Base-by-base conservation (phyloP, 2,888 invertebrate genomes). In the Strigamia crassipes region DNA sequence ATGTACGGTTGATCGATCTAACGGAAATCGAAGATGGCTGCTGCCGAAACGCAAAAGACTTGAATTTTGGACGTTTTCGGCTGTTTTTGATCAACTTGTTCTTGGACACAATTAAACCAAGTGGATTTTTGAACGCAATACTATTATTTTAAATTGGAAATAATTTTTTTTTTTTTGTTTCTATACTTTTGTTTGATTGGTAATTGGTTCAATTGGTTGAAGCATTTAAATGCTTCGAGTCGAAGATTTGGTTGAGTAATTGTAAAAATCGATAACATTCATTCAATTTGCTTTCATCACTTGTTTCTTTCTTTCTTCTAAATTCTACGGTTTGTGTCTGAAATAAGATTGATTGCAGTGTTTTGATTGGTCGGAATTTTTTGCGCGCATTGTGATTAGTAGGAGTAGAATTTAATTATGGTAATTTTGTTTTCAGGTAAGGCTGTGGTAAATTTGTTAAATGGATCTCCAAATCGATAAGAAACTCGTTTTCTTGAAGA, bases 381-480 rank as follows among this genome's bases (percentile, higher is more conserved):
- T 73, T 73, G 73, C 15, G 13, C 73, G 23, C 31, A 27, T 27
- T n/a, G 73, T 27, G 73, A 73, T 73, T 73, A 73, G 73, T 73
- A 73, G 31, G 73, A 27, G 73, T 73, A 73, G 73, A 31, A 73
- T 73, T 73, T 73, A 73, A 73, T 73, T 73, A 73, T 73, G 73
- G 73, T 73, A 73, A 73, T 73, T 31, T 27, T 13, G 23, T 73
- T 73, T 27, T 73, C 12, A 73, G 73, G 73, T 73, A 73, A 73
- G 73, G 4, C 12, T 31, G 73, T 73, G 73, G 73, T 31, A 31
- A 73, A 73, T 73, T 73, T 73, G 73, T 73, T 73, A 73, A 73
- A 73, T 73, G 73, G 27, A 31, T 73, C 73, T 73, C 10, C 27
- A n/a, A 73, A 73, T 73, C 73, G 73, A 73, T 73, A 31, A 73